phyloP scores from a whole-genome alignment of 2,797 vertebrate species.

The Sebastes hubbsi region DNA sequence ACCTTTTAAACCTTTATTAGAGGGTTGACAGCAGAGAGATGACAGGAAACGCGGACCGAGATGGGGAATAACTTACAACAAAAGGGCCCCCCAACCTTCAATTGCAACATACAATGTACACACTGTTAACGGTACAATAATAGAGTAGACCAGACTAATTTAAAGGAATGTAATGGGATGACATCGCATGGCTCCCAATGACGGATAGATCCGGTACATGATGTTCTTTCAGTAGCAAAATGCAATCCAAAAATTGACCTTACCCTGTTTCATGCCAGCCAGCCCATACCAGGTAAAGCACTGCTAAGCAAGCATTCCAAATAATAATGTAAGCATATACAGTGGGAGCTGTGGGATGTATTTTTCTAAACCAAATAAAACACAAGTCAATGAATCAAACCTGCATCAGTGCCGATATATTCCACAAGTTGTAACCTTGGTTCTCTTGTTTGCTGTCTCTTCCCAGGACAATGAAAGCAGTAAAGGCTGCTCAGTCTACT shows the following conservation, averaged over 20 bases:
- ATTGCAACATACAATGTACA: background rate
- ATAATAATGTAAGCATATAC: background rate
- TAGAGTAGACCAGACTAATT: background rate
- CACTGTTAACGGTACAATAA: background rate
- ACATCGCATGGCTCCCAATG: background rate
- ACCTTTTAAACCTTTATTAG: background rate
- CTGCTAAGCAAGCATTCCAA: no score
- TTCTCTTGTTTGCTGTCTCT: background rate
- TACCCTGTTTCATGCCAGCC: background rate
- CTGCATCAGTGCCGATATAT: background rate
- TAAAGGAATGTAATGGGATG: background rate
- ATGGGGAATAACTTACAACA: background rate
- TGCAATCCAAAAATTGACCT: background rate
- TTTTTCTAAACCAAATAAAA: background rate
- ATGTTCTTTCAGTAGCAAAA: background rate
- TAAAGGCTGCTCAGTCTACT: constrained; percentile 92
- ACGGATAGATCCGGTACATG: no score
- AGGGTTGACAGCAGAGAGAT: background rate
- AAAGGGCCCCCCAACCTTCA: background rate
- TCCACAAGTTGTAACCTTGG: background rate
- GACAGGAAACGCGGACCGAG: background rate
- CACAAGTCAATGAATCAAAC: background rate
- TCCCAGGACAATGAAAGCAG: constrained; percentile 91
- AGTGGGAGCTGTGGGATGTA: background rate
- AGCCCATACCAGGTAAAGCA: background rate